Percentiles rank a stretch among this genome's conserved stretches.
These are phyloP conservation scores for Hapalemur alaotrensis DNA, from an alignment of 2,797 vertebrate genomes.

Conservation along the genomic window DNA sequence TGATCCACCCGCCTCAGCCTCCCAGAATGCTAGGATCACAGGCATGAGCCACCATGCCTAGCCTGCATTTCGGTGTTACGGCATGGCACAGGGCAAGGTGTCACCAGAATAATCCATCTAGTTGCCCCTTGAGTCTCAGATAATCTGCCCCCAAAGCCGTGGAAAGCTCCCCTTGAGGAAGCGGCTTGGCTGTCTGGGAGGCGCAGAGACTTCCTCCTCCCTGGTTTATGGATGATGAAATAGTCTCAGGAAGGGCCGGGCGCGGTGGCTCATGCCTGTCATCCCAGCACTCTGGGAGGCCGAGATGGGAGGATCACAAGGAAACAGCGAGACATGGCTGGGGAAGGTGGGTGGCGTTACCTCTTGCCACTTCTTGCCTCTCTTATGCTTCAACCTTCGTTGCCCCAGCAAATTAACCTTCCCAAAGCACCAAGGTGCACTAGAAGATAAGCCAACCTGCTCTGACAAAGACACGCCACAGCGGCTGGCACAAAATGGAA, in stretches of 20 bases:
- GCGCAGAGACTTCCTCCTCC: not conserved
- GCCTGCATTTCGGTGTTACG: not conserved
- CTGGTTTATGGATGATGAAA: not conserved
- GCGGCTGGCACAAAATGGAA: too few relatives aligned
- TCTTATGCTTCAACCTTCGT: not conserved
- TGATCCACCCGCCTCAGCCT: too few relatives aligned
- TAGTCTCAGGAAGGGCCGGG: not conserved
- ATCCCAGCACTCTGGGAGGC: too few relatives aligned
- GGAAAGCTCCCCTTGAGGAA: not conserved
- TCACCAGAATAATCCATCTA: not conserved
- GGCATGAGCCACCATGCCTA: too few relatives aligned
- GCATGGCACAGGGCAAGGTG: too few relatives aligned
- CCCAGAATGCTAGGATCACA: too few relatives aligned
- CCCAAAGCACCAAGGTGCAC: too few relatives aligned
- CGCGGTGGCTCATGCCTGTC: too few relatives aligned
- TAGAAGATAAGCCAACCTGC: too few relatives aligned
- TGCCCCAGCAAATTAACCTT: not conserved
- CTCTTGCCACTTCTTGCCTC: not conserved
- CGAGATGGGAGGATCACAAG: not conserved
- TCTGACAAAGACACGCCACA: not conserved
- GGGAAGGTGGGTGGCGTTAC: not conserved
- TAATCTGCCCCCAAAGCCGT: too few relatives aligned
- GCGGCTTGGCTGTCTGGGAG: not conserved
- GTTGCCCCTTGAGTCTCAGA: not conserved
- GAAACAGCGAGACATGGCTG: fast-evolving